Evolutionary conservation across 2,113 vertebrate species (phyloP), one percentile per base, ranked within the genome.

Genomic region (Paramisgurnus dabryanus): DNA sequence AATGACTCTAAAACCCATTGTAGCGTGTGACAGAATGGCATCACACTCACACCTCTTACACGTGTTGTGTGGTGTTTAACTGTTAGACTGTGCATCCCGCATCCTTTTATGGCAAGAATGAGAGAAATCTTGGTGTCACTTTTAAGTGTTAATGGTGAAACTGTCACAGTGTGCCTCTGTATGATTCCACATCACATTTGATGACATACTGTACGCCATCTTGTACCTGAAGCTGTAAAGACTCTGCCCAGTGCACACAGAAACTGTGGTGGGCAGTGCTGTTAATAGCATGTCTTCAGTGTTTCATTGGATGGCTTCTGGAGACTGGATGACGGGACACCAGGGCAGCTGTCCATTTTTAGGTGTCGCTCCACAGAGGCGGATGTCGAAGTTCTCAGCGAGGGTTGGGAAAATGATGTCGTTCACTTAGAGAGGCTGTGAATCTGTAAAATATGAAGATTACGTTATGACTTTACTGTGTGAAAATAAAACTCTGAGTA

Each of bases 291-390:
- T 18, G 34, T 66, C 64, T 58, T 67, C 58, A 18, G 55, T 11
- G 43, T 63, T 43, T 79, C 12, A n/a, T 63, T 22, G 66, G 66
- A 34, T 6, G 65, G 78, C 67, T 41, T 15, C 10, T 80, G 69
- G 78, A 80, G 78, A 72, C 69, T 73, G 60, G n/a, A 6, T 27
- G 61, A 64, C 69, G 18, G 61, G 68, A 50, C 68, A 45, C 18
- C n/a, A 70, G 34, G 78, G 58, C 41, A 40, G 67, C 57, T 50
- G 58, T 70, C 67, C 78, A 73, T 71, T 80, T 64, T 80, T 71
- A 66, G 71, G 60, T 66, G 60, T 72, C 78, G 27, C 68, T 79
- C 5, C 78, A 43, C 58, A 8, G 57, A 72, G 69, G 61, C n/a
- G 49, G 47, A 63, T 45, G 40, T 61, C 39, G 55, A 73, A 72